Evolutionary conservation across 2,113 vertebrate genomes (phyloP), one percentile per base, ranked within the genome.

Genomic region (Platysternon megacephalum): DNA sequence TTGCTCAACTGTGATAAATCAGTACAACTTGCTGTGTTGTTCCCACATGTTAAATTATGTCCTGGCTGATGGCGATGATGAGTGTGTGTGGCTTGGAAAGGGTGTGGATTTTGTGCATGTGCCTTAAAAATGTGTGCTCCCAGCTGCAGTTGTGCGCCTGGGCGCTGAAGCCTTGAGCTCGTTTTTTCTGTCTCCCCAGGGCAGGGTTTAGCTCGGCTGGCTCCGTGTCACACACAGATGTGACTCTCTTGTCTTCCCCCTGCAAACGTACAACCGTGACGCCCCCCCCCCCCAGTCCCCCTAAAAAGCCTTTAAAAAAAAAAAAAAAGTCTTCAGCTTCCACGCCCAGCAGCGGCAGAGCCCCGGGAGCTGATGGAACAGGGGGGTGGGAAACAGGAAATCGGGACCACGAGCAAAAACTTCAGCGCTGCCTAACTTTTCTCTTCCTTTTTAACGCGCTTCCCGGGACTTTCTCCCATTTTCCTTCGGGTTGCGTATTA

Each of bases 191-290:
- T 95, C 96, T 97, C 97, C 96, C 80, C 83, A 32, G 95, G 97
- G 96, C 97, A 97, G 97, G 95, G 97, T 96, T 97, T 90, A 92
- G 90, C 93, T 92, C 86, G 89, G 93, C 84, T 97, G 94, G 95
- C 97, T 95, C 95, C 88, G 93, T 98, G 98, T 98, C 97, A 95
- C 97, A 96, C 97, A 93, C 98, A 98, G 97, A 98, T 96, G 98
- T 95, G 98, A 97, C 97, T 96, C 97, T 96, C 97, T 72, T 56
- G 91, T 84, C 82, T 96, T 96, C 92, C 92, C 92, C 95, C 95
- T 95, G 96, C 85, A 96, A 97, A 98, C 90, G 96, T 89, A 94
- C 97, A 91, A 88, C 91, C 93, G 95, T 97, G 94, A 97, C 95
- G 82, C 88, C 97, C 95, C 86, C 72, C 90, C 90, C 81, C 85